Evolutionary conservation across 2,113 vertebrate species (phyloP).

Genomic region (Diadophis punctatus): DNA sequence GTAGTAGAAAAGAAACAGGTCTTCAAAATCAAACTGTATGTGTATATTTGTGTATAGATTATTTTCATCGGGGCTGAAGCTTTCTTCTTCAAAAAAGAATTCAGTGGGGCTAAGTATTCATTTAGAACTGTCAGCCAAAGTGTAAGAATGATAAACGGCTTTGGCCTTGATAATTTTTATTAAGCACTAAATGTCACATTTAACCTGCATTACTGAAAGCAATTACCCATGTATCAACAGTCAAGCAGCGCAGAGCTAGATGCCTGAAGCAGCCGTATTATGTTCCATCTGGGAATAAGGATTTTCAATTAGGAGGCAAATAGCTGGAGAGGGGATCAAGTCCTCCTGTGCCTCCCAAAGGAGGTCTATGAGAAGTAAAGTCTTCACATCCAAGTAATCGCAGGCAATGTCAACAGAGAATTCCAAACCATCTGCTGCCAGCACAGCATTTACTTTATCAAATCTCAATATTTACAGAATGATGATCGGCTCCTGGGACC

Average conservation of each 20-base stretch:
- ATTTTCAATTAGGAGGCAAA: conserved; percentile 92
- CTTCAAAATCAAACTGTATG: conserved; percentile 34
- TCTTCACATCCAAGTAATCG: conserved; percentile 76
- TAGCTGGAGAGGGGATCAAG: conserved; percentile 77
- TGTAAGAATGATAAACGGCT: conserved; percentile 87
- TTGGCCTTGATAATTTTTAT: conserved; percentile 88
- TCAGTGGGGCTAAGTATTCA: conserved; percentile 68
- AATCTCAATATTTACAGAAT: conserved; percentile 94
- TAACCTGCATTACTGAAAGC: conserved; percentile 91
- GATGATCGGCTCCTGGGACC: conserved; percentile 82
- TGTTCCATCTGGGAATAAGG: conserved; percentile 85
- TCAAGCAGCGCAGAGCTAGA: conserved; percentile 70
- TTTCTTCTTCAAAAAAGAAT: conserved; percentile 50
- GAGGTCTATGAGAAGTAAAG: conserved; percentile 71
- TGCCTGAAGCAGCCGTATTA: conserved; percentile 68
- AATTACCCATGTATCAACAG: conserved; percentile 89
- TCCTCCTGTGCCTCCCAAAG: conserved; percentile 73
- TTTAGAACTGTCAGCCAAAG: conserved; percentile 76
- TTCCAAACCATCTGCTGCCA: conserved; percentile 88
- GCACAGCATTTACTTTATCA: conserved; percentile 85
- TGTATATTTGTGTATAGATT: background rate
- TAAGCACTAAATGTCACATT: conserved; percentile 92
- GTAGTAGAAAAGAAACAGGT: conserved; percentile 32
- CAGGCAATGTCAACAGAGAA: conserved; percentile 77
- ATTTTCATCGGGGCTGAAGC: background rate